Conservation (phyloP, 2,113 vertebrate species). For the Nycticorax nycticorax region DNA sequence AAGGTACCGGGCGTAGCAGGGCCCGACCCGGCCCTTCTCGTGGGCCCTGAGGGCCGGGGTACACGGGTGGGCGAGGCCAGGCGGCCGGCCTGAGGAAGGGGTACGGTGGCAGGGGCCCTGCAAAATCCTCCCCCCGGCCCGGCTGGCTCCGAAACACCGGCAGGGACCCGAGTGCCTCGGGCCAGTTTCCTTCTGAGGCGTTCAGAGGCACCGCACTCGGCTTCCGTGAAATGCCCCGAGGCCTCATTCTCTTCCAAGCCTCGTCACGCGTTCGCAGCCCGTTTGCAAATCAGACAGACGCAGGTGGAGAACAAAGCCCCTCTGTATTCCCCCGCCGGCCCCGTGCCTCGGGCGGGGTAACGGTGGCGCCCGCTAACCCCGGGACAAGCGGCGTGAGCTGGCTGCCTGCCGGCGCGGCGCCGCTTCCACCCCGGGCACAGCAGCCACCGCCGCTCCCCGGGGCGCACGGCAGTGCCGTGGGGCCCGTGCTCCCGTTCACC, state of each 20-base stretch:
- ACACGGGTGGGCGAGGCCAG: neutral
- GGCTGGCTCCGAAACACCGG: neutral
- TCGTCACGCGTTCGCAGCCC: neutral
- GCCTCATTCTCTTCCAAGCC: too few species aligned
- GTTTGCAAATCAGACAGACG: neutral
- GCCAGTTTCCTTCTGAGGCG: neutral
- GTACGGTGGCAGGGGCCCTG: neutral
- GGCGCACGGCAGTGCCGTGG: neutral
- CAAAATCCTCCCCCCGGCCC: neutral
- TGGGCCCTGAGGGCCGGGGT: too few species aligned
- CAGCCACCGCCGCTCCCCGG: neutral
- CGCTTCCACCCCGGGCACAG: neutral
- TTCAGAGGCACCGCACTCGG: rapidly evolving
- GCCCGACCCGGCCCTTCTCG: neutral
- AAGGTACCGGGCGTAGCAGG: neutral
- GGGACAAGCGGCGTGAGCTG: too few species aligned
- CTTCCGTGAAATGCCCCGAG: neutral
- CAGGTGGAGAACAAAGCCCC: too few species aligned
- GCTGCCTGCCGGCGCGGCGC: neutral
- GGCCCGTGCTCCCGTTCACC: neutral
- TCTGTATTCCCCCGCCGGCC: neutral
- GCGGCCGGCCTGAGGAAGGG: neutral
- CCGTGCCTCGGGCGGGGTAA: rapidly evolving
- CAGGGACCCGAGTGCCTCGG: neutral
- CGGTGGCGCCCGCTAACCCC: rapidly evolving